phyloP scores from a whole-genome alignment of 2,888 invertebrate species.

The Sphaeridia pumilis region DNA sequence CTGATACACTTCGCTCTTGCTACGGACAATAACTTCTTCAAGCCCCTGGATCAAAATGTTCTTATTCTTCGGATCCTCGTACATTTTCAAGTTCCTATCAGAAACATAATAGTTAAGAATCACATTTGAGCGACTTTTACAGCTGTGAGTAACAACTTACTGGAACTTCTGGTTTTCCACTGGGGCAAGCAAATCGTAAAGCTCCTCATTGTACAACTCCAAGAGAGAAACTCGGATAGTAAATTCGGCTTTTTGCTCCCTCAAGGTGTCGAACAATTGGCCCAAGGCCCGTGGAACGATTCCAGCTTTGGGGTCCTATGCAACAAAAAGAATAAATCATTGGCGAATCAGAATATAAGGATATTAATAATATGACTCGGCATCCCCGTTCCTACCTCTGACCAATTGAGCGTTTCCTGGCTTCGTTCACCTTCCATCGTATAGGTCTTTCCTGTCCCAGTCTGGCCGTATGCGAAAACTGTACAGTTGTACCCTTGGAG shows the following conservation, averaged over 20 bases:
- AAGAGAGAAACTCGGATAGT: slow-evolving; percentile 84
- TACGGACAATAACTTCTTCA: slow-evolving; percentile 80
- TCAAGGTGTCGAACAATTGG: slow-evolving; percentile 79
- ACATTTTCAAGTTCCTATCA: slow-evolving; percentile 45
- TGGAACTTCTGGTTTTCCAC: slow-evolving; percentile 50
- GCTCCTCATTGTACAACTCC: slow-evolving; percentile 92
- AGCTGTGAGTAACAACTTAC: slow-evolving; percentile 35
- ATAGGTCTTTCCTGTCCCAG: slow-evolving; percentile 86
- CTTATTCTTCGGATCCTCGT: slow-evolving; percentile 64
- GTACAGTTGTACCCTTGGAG: slow-evolving; percentile 94
- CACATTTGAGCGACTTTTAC: too few relatives aligned
- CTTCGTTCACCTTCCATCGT: slow-evolving; percentile 82
- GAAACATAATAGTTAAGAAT: too few relatives aligned
- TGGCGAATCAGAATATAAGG: not conserved
- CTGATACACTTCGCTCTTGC: slow-evolving; percentile 74
- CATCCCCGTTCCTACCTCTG: slow-evolving; percentile 8
- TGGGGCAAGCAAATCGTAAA: slow-evolving; percentile 75
- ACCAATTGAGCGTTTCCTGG: slow-evolving; percentile 37
- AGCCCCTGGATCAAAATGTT: slow-evolving; percentile 86
- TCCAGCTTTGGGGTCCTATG: slow-evolving; percentile 71
- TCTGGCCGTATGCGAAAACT: slow-evolving; percentile 92
- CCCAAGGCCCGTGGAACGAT: slow-evolving; percentile 84
- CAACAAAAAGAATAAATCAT: not conserved
- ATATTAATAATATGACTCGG: too few relatives aligned
- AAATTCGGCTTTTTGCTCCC: slow-evolving; percentile 63